These are phyloP conservation scores for Andrena bicolor DNA, from an alignment of 2,888 invertebrate species.

Conservation along the genomic window DNA sequence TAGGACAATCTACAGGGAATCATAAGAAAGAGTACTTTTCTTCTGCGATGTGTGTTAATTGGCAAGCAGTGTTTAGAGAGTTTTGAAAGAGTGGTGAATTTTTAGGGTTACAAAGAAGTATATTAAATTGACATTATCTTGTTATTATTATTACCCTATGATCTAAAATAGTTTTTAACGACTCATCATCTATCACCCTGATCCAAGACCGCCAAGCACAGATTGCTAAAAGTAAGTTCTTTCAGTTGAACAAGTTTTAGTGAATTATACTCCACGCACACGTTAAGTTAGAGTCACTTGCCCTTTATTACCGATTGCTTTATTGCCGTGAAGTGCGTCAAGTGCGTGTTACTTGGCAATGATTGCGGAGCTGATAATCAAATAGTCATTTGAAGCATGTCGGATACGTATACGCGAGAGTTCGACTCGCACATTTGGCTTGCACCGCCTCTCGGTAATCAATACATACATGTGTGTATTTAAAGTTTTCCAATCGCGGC, in stretches of 20 bases:
- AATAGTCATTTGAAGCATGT: constrained; percentile 12
- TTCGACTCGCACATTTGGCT: constrained; percentile 7
- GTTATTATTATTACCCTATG: too few relatives aligned
- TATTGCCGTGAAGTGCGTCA: constrained; percentile 18
- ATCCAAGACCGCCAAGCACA: too few relatives aligned
- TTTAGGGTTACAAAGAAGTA: too few relatives aligned
- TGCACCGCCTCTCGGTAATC: constrained; percentile 26
- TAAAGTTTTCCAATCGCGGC: constrained; percentile 66
- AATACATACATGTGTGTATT: constrained; percentile 46
- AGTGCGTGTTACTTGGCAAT: constrained; percentile 25
- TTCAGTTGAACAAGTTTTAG: background rate
- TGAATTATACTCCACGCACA: background rate
- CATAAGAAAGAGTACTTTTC: too few relatives aligned
- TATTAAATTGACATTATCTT: too few relatives aligned
- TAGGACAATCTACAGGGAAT: too few relatives aligned
- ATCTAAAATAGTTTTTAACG: too few relatives aligned
- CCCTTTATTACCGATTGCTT: constrained; percentile 17
- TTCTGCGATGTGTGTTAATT: too few relatives aligned
- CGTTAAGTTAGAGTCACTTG: background rate
- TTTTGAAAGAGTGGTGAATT: too few relatives aligned
- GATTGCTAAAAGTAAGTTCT: background rate
- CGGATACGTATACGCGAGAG: background rate
- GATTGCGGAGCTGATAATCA: constrained; percentile 33
- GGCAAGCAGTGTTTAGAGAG: too few relatives aligned
- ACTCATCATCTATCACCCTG: too few relatives aligned